phyloP scores from a whole-genome alignment of 2,113 vertebrate species.

The Ophiodon elongatus region DNA sequence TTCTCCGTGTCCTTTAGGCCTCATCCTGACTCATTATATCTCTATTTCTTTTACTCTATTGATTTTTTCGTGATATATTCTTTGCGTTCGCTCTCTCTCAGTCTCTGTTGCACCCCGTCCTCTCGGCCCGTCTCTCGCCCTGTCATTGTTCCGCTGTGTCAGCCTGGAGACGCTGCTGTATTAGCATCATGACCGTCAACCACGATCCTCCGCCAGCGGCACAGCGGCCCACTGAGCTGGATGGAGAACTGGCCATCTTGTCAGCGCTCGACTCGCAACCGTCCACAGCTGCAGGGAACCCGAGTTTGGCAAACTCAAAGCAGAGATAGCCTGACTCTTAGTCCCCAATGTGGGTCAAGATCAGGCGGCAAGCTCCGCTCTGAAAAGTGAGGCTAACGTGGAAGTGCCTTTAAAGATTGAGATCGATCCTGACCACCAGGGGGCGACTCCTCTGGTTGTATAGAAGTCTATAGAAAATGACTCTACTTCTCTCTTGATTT shows the following conservation, averaged over 20 bases:
- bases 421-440: too few species aligned
- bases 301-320: not conserved
- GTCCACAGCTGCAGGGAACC: conserved; percentile 18
- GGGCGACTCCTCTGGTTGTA: not conserved
- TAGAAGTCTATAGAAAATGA: too few species aligned
- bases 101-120: conserved; percentile 1
- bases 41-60: not conserved
- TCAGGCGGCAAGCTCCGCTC: not conserved
- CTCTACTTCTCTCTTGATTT: too few species aligned
- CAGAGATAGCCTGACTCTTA: not conserved
- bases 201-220: conserved; percentile 30
- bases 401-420: too few species aligned
- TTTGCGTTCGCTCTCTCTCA: not conserved
- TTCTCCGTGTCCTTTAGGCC: not conserved
- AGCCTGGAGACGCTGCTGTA: conserved; percentile 55
- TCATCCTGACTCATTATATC: not conserved
- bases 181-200: conserved; percentile 36
- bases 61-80: not conserved
- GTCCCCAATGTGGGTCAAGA: not conserved
- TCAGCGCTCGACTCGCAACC: conserved; percentile 25
- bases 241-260: conserved; percentile 25
- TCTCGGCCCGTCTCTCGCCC: conserved; percentile 17
- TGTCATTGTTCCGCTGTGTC: conserved; percentile 51
- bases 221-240: conserved; percentile 33
- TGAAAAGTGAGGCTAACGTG: too few species aligned